These are phyloP conservation scores for Ceratoteleas bidentatus DNA, from an alignment of 1,140 invertebrate species.

Conservation along the genomic window DNA sequence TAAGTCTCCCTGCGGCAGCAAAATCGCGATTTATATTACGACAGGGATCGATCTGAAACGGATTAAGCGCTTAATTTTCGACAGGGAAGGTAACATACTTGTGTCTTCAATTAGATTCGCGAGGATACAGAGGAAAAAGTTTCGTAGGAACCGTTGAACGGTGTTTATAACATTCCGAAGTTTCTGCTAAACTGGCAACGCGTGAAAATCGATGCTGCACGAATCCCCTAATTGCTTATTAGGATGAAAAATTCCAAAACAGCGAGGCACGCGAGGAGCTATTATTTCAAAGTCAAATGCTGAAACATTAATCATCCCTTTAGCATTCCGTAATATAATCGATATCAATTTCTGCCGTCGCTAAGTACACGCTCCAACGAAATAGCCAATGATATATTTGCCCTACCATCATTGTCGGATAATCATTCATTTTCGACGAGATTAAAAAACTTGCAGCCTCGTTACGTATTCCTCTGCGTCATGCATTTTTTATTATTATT, in stretches of 20 bases:
- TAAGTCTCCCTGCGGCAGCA: background rate
- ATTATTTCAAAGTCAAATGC: conserved; percentile 61
- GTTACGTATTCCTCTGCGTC: conserved; percentile 40
- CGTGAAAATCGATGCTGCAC: too few relatives aligned
- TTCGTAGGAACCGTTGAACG: too few relatives aligned
- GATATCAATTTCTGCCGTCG: conserved; percentile 64
- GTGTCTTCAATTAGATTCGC: too few relatives aligned
- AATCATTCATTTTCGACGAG: conserved; percentile 55
- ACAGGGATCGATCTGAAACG: conserved; percentile 14
- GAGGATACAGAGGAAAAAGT: too few relatives aligned
- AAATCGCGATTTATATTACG: conserved; percentile 14
- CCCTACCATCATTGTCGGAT: conserved; percentile 49
- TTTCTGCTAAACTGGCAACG: too few relatives aligned
- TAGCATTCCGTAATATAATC: conserved; percentile 61
- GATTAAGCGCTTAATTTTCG: conserved; percentile 32
- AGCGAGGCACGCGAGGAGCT: conserved; percentile 30
- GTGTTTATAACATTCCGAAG: too few relatives aligned
- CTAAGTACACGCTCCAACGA: conserved; percentile 56
- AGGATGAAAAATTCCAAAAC: conserved; percentile 15
- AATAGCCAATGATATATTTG: conserved; percentile 62
- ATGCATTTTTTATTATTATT: conserved; percentile 51
- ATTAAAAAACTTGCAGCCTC: conserved; percentile 32
- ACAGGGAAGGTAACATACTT: too few relatives aligned
- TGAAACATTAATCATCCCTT: conserved; percentile 59
- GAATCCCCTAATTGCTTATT: too few relatives aligned